A percentile compares a stretch with the other conserved stretches of the same genome.
phyloP scores from a whole-genome alignment of 1,140 invertebrate species.

The Akabosia matsudoensis region DNA sequence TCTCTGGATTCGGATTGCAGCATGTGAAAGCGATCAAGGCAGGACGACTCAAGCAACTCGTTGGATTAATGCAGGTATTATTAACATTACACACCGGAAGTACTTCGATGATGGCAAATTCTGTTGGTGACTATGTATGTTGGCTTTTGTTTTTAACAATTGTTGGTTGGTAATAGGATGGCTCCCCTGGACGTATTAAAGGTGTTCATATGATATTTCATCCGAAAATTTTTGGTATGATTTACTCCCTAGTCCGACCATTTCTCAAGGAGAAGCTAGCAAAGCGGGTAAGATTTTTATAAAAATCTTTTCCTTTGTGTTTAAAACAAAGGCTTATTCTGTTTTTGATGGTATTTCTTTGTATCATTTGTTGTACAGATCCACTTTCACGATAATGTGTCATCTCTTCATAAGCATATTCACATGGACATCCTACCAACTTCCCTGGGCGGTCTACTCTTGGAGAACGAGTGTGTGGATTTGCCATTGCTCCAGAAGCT shows the following conservation, averaged over 20 bases:
- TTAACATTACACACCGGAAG: no score
- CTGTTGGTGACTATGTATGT: no score
- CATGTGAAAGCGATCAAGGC: neutral
- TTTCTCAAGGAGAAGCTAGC: conserved; percentile 80
- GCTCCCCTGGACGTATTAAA: conserved; percentile 81
- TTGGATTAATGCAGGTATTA: conserved; percentile 5
- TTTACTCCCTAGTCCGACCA: conserved; percentile 83
- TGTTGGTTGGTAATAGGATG: conserved; percentile 58
- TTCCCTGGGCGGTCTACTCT: neutral
- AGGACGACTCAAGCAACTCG: neutral
- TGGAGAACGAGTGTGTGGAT: neutral
- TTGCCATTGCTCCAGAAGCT: neutral
- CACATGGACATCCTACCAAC: neutral
- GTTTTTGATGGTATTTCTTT: neutral
- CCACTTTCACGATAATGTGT: neutral
- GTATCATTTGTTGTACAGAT: conserved; percentile 1
- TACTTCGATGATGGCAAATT: no score
- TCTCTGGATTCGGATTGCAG: neutral
- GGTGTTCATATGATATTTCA: conserved; percentile 88
- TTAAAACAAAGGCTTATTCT: neutral
- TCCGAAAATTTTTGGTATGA: conserved; percentile 80
- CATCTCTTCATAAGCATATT: neutral
- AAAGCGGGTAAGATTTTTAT: conserved; percentile 62
- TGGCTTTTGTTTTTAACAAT: neutral
- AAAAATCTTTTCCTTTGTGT: neutral